Conservation (phyloP, 2,797 vertebrate species). For the Ciconia nigra region DNA sequence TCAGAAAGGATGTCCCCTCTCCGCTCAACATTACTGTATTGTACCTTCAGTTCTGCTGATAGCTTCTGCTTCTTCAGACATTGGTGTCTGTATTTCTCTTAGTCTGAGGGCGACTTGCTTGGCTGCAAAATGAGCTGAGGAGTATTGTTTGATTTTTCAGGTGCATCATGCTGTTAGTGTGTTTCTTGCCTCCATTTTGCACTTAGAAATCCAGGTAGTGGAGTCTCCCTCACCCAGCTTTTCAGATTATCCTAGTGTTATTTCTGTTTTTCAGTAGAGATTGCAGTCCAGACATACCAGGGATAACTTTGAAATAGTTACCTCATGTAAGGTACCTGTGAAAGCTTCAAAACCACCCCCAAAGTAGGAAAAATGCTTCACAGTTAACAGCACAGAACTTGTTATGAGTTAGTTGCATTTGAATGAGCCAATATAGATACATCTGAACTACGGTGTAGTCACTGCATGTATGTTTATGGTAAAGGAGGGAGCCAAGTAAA, state of each 20-base stretch:
- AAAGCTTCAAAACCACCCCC: neutral
- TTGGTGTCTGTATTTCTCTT: neutral
- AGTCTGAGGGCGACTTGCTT: neutral
- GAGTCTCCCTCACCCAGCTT: neutral
- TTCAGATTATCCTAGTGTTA: neutral
- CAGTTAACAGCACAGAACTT: neutral
- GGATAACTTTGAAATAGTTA: neutral
- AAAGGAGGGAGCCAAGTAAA: neutral
- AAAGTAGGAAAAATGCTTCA: neutral
- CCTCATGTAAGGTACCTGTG: neutral
- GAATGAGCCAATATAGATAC: neutral
- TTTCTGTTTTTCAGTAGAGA: neutral
- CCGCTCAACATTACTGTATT: neutral
- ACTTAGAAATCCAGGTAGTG: neutral
- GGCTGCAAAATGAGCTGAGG: neutral
- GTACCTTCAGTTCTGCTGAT: neutral
- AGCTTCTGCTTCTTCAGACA: neutral
- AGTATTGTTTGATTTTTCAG: neutral
- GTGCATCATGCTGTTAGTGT: neutral
- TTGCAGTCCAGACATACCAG: neutral
- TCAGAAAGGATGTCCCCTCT: neutral
- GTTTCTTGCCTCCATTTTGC: neutral
- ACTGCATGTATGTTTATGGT: neutral
- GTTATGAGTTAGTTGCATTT: neutral
- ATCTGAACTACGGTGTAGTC: neutral